A percentile compares a stretch with the other conserved stretches of the same genome.
Evolutionary conservation across 2,888 invertebrate species (phyloP).

Genomic region (Hypolimnas misippus): DNA sequence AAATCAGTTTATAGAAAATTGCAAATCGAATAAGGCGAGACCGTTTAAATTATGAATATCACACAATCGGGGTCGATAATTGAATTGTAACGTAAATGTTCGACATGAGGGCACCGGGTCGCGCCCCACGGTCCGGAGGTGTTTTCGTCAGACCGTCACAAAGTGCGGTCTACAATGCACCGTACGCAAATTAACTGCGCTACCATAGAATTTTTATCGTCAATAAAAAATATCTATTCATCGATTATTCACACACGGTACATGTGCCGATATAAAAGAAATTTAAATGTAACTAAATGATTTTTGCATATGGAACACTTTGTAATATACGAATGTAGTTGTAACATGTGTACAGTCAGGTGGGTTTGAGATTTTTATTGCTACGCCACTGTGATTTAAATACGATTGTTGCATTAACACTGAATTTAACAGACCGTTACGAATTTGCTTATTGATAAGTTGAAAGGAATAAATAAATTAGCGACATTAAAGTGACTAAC

Average conservation of each 20-base stretch:
- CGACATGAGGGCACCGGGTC: slow-evolving; percentile 70
- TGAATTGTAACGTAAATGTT: slow-evolving; percentile 53
- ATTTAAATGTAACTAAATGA: slow-evolving; percentile 79
- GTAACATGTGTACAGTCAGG: slow-evolving; percentile 50
- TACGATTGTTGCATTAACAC: slow-evolving; percentile 64
- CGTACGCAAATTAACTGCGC: slow-evolving; percentile 80
- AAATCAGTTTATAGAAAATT: slow-evolving; percentile 66
- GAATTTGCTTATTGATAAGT: slow-evolving; percentile 53
- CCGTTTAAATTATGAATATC: slow-evolving; percentile 48
- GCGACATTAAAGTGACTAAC: slow-evolving; percentile 25
- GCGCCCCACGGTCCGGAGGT: slow-evolving; percentile 67
- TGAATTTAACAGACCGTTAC: slow-evolving; percentile 73
- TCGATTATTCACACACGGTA: slow-evolving; percentile 69
- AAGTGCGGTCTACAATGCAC: slow-evolving; percentile 72
- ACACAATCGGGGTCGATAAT: slow-evolving; percentile 52
- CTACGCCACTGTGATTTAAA: slow-evolving; percentile 52
- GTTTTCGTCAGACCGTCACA: slow-evolving; percentile 56
- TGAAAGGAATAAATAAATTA: slow-evolving; percentile 47
- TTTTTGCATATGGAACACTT: slow-evolving; percentile 75
- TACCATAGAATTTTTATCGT: slow-evolving; percentile 76
- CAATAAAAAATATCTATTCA: slow-evolving; percentile 74
- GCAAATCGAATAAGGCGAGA: slow-evolving; percentile 64
- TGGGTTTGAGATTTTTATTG: slow-evolving; percentile 43
- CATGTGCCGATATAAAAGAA: slow-evolving; percentile 73
- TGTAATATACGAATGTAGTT: slow-evolving; percentile 58